Evolutionary conservation across 2,797 vertebrate genomes (phyloP), one percentile per base, ranked within the genome.

Genomic region (Acanthurus leucopareius): DNA sequence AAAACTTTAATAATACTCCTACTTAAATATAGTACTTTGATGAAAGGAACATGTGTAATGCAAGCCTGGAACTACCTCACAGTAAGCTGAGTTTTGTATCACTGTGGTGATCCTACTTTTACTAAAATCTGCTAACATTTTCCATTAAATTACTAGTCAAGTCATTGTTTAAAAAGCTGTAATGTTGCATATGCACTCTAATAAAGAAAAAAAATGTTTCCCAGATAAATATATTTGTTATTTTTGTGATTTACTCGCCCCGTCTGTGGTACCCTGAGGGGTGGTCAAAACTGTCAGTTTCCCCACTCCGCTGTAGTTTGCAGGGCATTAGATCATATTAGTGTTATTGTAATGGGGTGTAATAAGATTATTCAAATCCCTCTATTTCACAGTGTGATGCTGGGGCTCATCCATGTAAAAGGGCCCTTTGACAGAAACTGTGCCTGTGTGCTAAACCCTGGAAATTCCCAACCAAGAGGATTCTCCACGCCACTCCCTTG

Each of bases 311-410:
- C 38, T 76, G 3, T 67, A 82, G 68, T 83, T 87, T 80, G 63
- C 80, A 82, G 89, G 86, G 82, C 79, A 77, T 49, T 73, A 89
- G 88, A 90, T 94, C 88, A 91, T 90, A 92, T 91, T 92, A 89
- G 89, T 79, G 86, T 91, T 91, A 90, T 91, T 93, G 85, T 95
- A 92, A 93, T 92, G 83, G 92, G 91, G 80, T 89, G 86, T 95
- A 94, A 95, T 93, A 86, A 87, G 94, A 94, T 95, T 94, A 95
- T 94, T 92, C 87, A 93, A 95, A 95, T 95, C 92, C 92, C 81
- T 91, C 88, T 81, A 89, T 93, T 94, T 93, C 91, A 91, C 90
- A 88, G 90, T 88, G 88, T 80, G 87, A 88, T 71, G 82, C 79
- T 52, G 91, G 83, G 88, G 81, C 90, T 91, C 86, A 89, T 92